Percentiles rank a stretch among this genome's conserved stretches.
Evolutionary conservation across 2,888 invertebrate species (phyloP).

Genomic region (Andrena marginata): DNA sequence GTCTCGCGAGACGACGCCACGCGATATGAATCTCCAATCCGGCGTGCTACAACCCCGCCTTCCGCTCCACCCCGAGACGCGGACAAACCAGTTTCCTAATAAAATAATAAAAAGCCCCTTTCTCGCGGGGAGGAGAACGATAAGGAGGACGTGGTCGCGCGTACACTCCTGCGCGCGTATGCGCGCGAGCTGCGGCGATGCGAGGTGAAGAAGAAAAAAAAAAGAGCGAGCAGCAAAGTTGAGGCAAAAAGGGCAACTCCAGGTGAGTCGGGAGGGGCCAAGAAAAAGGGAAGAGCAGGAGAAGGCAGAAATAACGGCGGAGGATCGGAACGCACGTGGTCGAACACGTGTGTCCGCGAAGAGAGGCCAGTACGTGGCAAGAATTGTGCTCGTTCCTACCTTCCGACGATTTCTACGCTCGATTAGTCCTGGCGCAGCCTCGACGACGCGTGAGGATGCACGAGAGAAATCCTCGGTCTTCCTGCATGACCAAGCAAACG

Average conservation of each 20-base stretch:
- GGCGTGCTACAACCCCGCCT: slow-evolving; percentile 53
- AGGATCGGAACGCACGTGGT: slow-evolving; percentile 76
- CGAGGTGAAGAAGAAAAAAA: slow-evolving; percentile 11
- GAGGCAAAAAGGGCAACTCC: slow-evolving; percentile 28
- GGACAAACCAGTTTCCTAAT: slow-evolving; percentile 78
- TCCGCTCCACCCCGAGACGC: slow-evolving; percentile 60
- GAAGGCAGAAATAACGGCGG: slow-evolving; percentile 65
- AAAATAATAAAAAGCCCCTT: slow-evolving; percentile 78
- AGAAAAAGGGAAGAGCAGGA: slow-evolving; percentile 59
- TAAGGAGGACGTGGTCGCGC: slow-evolving; percentile 42
- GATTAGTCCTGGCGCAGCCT: slow-evolving; percentile 56
- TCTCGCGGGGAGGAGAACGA: slow-evolving; percentile 57
- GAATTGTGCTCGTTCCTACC: slow-evolving; percentile 36
- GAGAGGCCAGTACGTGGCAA: slow-evolving; percentile 34
- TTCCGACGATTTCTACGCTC: slow-evolving; percentile 55
- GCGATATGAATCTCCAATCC: slow-evolving; percentile 40
- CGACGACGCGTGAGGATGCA: slow-evolving; percentile 15
- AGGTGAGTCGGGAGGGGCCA: slow-evolving; percentile 50
- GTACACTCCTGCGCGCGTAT: slow-evolving; percentile 26
- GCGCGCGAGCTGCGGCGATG: background rate
- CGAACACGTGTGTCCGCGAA: slow-evolving; percentile 80
- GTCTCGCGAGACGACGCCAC: slow-evolving; percentile 15
- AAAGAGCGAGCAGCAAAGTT: slow-evolving; percentile 23
- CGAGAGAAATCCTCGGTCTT: slow-evolving; percentile 14
- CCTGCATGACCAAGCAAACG: slow-evolving; percentile 3